Base-by-base conservation (phyloP, 2,888 invertebrate species). In the Hydriomena furcata region DNA sequence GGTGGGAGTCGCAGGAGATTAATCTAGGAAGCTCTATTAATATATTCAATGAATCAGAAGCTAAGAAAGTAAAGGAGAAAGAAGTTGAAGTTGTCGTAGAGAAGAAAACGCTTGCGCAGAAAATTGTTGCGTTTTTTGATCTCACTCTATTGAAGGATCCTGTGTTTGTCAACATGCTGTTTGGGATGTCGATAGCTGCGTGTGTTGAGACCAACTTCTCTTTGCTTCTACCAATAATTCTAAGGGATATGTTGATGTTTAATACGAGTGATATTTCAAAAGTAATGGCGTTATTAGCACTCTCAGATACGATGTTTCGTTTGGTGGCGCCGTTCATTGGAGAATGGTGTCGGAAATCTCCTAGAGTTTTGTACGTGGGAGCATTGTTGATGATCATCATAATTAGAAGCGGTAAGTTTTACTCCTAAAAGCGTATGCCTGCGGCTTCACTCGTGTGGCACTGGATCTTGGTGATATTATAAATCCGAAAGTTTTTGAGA, bases 161-260 rank as follows among this genome's bases (percentile, higher is more conserved):
- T 13, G 85, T 93, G 60, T 95, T 94, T 67, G 91, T 94, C 0
- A 94, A 93, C 63, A 93, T 94, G 55, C 91, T 94, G 83, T 49
- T 94, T 34, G 94, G 94, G 8, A 81, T 94, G 72, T 93, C 94
- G 0, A 73, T 94, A 24, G 94, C 94, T 0, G 89, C 93, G 5
- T 93, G 94, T 64, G 93, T 93, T 0, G 95, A 95, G 71, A 89
- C 93, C 0, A 94, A 94, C 66, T 95, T 95, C 68, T 92, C 94
- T 0, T 70, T 93, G 7, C 66, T 94, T 36, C 88, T 93, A 3
- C 94, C 94, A 1, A 93, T 94, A 36, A 94, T 95, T 49, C 76
- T 95, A 10, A 88, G 85, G 31, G 94, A 94, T 60, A 92, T 93
- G 81, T 73, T 93, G 70, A 68, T 89, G 12, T 91, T 94, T 61